phyloP scores from a whole-genome alignment of 2,113 vertebrate species.

The Hyperopisus bebe region DNA sequence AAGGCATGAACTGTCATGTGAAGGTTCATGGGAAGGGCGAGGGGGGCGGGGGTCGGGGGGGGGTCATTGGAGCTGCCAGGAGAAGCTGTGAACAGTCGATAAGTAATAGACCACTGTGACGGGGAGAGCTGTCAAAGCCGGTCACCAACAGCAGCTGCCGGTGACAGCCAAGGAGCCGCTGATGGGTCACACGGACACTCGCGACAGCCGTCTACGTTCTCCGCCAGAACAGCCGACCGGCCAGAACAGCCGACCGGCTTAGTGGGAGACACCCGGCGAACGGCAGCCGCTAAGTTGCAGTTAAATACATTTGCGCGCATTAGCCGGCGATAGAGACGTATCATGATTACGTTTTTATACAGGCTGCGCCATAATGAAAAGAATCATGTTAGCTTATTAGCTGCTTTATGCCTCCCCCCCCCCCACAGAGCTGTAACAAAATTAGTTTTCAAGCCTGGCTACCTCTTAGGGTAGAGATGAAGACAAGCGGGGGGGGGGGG shows the following conservation, averaged over 20 bases:
- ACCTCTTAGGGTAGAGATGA: constrained; percentile 3
- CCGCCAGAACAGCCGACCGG: background rate
- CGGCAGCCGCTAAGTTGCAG: constrained; percentile 15
- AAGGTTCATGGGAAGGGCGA: background rate
- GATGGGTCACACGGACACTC: background rate
- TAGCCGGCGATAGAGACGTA: constrained; percentile 19
- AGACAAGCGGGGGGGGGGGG: background rate
- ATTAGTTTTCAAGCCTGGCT: constrained; percentile 30
- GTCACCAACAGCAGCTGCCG: background rate
- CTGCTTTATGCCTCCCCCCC: background rate
- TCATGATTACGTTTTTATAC: constrained; percentile 22
- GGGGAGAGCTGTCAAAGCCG: background rate
- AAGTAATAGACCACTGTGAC: background rate
- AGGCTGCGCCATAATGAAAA: constrained; percentile 21
- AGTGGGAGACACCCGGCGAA: background rate
- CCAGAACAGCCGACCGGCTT: background rate
- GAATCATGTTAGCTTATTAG: constrained; percentile 30
- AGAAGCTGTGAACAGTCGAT: constrained; percentile 5
- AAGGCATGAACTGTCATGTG: background rate
- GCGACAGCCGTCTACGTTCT: background rate
- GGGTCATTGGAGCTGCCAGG: background rate
- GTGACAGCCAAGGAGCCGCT: background rate
- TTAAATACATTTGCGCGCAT: constrained; percentile 26
- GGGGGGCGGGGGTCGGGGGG: background rate
- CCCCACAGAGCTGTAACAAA: constrained; percentile 23